Evolutionary conservation across 2,113 vertebrate species (phyloP).

Genomic region (Barbus barbus): DNA sequence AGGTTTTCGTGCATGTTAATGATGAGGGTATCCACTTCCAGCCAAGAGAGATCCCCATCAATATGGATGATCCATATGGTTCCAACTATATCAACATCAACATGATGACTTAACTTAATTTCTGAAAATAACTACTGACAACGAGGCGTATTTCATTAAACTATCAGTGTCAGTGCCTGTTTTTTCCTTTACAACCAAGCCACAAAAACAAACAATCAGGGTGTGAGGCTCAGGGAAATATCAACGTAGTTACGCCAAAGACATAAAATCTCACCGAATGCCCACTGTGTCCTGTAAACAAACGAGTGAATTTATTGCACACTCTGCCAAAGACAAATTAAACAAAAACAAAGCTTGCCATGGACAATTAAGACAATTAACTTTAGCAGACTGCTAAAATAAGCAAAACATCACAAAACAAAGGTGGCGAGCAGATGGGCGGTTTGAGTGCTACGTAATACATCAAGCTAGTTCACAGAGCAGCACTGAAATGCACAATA

Average conservation of each 20-base stretch:
- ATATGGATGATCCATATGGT: constrained; percentile 20
- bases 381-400: constrained; percentile 59
- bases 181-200: background rate
- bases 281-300: constrained; percentile 31
- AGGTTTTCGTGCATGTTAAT: constrained; percentile 49
- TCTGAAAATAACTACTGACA: constrained; percentile 9
- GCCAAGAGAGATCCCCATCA: constrained; percentile 6
- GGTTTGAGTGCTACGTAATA: constrained; percentile 64
- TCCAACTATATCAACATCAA: constrained; percentile 22
- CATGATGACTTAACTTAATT: background rate
- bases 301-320: constrained; percentile 17
- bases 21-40: constrained; percentile 41
- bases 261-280: constrained; percentile 36
- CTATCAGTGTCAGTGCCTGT: background rate
- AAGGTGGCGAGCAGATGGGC: constrained; percentile 63
- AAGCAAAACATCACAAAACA: constrained; percentile 48
- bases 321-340: constrained; percentile 33
- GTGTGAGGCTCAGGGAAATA: background rate
- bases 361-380: constrained; percentile 41
- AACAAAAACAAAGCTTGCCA: constrained; percentile 23
- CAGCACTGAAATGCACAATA: constrained; percentile 36
- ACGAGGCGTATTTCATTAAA: background rate
- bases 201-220: constrained; percentile 9
- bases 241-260: background rate
- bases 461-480: constrained; percentile 62